These are phyloP conservation scores for Priapulus caudatus DNA, from an alignment of 2,888 invertebrate genomes.

Conservation along the genomic window DNA sequence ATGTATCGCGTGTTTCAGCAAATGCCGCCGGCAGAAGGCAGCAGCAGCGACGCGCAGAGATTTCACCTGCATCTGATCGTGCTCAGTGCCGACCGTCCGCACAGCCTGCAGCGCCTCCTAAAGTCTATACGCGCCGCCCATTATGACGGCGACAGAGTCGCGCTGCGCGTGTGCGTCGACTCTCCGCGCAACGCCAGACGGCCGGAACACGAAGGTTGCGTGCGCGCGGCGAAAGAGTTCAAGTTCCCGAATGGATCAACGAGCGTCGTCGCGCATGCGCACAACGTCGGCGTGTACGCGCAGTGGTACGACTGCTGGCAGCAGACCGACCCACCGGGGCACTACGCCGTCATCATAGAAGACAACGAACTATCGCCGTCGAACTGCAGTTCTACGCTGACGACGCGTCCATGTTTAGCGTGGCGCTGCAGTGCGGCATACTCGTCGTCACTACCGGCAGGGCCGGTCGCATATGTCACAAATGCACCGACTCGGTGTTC, in stretches of 20 bases:
- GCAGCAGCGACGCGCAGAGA: background rate
- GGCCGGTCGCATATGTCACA: no score
- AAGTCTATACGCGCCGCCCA: background rate
- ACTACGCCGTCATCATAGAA: no score
- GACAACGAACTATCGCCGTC: no score
- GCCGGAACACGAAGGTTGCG: no score
- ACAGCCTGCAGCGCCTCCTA: background rate
- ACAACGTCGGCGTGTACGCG: conserved; percentile 1
- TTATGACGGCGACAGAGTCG: conserved; percentile 1
- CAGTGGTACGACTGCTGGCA: conserved; percentile 1
- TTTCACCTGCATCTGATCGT: background rate
- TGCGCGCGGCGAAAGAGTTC: background rate
- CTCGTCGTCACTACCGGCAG: background rate
- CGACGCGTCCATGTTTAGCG: background rate
- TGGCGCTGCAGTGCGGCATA: background rate
- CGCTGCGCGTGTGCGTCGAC: background rate
- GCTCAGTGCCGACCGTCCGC: background rate
- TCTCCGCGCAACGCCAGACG: background rate
- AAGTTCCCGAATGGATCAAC: background rate
- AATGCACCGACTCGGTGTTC: background rate
- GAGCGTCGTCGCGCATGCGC: background rate
- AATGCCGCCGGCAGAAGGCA: no score
- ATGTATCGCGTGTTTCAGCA: no score
- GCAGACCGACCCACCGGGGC: no score
- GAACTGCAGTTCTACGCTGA: no score